Conservation (phyloP, 2,888 invertebrate species). For the Germaria angustata region DNA sequence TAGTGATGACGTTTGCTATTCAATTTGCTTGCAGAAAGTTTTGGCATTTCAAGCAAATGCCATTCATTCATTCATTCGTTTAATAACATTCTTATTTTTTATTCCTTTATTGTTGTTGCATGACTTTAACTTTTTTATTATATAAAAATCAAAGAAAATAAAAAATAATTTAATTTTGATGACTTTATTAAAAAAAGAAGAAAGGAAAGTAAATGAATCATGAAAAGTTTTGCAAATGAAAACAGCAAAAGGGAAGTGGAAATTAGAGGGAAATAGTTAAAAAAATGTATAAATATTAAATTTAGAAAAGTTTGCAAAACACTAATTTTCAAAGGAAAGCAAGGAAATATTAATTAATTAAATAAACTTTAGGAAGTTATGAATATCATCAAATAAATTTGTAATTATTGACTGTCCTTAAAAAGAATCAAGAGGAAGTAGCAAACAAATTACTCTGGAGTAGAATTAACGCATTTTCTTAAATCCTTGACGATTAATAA, state of each 20-base stretch:
- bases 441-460: no score
- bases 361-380: no score
- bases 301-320: neutral
- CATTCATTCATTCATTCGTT: slow-evolving; percentile 6
- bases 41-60: slow-evolving; percentile 46
- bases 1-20: slow-evolving; percentile 46
- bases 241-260: neutral
- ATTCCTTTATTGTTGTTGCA: neutral
- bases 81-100: neutral
- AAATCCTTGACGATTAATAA: no score
- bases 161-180: slow-evolving; percentile 25
- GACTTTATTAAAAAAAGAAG: neutral
- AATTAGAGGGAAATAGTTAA: neutral
- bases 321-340: neutral
- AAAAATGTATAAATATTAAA: neutral
- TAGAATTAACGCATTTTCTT: no score
- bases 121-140: neutral
- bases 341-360: no score
- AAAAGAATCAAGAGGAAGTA: no score
- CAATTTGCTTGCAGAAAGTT: slow-evolving; percentile 40
- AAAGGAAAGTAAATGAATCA: slow-evolving; percentile 12
- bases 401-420: no score
- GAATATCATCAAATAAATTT: neutral
- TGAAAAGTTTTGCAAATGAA: slow-evolving; percentile 9
- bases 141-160: neutral